Percentiles rank a stretch among this genome's conserved stretches.
phyloP scores from a whole-genome alignment of 2,797 vertebrate genomes.

The Siniperca undulata region DNA sequence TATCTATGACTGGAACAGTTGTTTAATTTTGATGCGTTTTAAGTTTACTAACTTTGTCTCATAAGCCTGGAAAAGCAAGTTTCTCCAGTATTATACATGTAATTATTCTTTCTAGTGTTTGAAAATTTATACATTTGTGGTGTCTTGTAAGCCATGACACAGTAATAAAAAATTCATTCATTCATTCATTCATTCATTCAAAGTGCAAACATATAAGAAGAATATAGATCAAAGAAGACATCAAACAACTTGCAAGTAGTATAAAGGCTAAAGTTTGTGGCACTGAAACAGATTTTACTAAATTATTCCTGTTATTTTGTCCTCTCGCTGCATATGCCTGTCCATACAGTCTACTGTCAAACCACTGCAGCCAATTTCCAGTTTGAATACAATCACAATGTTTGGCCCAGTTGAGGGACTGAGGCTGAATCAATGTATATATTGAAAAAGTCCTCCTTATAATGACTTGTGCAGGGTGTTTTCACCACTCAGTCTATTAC shows the following conservation, averaged over 20 bases:
- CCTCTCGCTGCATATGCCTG: neutral
- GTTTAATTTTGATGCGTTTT: neutral
- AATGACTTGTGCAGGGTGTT: slow-evolving; percentile 39
- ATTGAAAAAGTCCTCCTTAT: slow-evolving; percentile 39
- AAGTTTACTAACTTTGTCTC: neutral
- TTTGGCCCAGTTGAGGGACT: slow-evolving; percentile 19
- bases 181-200: neutral
- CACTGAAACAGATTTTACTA: neutral
- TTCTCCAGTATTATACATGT: neutral
- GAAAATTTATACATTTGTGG: neutral
- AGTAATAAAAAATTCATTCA: neutral
- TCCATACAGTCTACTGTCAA: neutral
- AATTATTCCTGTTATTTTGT: slow-evolving; percentile 36
- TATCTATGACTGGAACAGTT: no score
- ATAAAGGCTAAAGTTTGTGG: neutral
- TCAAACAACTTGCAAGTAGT: neutral
- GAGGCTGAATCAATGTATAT: slow-evolving; percentile 40
- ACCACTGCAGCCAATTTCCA: slow-evolving; percentile 22
- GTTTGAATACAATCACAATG: slow-evolving; percentile 13
- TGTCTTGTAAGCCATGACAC: neutral
- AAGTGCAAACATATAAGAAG: neutral
- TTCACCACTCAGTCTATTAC: slow-evolving; percentile 34
- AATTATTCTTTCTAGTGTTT: neutral
- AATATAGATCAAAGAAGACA: neutral
- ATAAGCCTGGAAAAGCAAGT: neutral